Percentiles rank a stretch among this genome's conserved stretches.
Conservation (phyloP, 2,888 invertebrate species). For the Alsophila aescularia region DNA sequence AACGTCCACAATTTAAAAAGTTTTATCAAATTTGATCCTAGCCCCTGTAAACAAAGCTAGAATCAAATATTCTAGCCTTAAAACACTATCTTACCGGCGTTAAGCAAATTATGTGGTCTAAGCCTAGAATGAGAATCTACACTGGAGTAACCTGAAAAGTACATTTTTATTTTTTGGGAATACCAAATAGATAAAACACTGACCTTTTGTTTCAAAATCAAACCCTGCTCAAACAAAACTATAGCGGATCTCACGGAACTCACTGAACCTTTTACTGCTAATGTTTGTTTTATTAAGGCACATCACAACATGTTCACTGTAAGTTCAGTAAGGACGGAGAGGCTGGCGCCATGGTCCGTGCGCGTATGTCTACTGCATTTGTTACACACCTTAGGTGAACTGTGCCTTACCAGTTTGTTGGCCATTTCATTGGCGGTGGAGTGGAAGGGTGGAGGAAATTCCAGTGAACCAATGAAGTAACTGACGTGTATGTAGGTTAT, state of each 20-base stretch:
- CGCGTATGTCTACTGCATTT: slow-evolving; percentile 22
- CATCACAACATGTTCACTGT: slow-evolving; percentile 4
- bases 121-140: too few species aligned
- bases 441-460: too few species aligned
- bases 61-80: too few species aligned
- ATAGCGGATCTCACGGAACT: background rate
- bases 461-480: too few species aligned
- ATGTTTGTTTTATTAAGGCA: slow-evolving; percentile 14
- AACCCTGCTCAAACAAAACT: slow-evolving; percentile 4
- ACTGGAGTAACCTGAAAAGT: too few species aligned
- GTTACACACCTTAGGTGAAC: slow-evolving; percentile 15
- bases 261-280: slow-evolving; percentile 1
- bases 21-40: too few species aligned
- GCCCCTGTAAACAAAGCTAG: too few species aligned
- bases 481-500: too few species aligned
- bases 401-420: slow-evolving; percentile 28
- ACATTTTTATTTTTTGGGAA: too few species aligned
- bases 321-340: slow-evolving; percentile 9
- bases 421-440: slow-evolving; percentile 2
- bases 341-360: slow-evolving; percentile 11
- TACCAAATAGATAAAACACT: background rate
- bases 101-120: too few species aligned
- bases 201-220: slow-evolving; percentile 12
- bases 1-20: too few species aligned
- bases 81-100: too few species aligned